phyloP scores from a whole-genome alignment of 2,113 vertebrate genomes.

The Phasianus colchicus region DNA sequence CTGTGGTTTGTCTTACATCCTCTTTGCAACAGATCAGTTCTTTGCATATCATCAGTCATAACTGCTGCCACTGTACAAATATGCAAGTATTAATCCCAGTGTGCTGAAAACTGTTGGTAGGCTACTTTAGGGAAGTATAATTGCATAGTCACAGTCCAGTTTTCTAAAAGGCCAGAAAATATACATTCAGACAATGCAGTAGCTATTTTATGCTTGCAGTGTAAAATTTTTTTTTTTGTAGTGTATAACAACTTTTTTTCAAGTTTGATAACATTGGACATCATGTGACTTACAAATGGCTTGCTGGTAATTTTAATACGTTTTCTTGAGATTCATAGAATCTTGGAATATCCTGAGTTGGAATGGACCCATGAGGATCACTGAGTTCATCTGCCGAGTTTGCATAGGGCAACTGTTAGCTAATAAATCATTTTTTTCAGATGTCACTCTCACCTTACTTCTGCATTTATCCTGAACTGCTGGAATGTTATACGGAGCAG shows the following conservation, averaged over 20 bases:
- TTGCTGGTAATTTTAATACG: not conserved
- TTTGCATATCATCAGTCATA: slow-evolving; percentile 61
- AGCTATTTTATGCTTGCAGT: not conserved
- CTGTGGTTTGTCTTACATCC: slow-evolving; percentile 74
- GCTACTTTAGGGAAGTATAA: slow-evolving; percentile 66
- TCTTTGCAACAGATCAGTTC: slow-evolving; percentile 68
- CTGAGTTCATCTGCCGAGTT: not conserved
- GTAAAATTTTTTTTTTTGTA: not conserved
- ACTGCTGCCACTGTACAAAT: slow-evolving; percentile 55
- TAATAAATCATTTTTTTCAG: not conserved
- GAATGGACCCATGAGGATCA: not conserved
- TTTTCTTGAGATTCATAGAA: not conserved
- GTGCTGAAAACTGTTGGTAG: slow-evolving; percentile 44
- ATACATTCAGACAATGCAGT: not conserved
- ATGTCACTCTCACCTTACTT: not conserved
- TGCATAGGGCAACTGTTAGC: not conserved
- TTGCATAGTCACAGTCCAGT: slow-evolving; percentile 19
- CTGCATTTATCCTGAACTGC: not conserved
- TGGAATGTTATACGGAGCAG: not conserved
- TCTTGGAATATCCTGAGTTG: not conserved
- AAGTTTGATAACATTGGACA: not conserved
- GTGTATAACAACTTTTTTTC: not conserved
- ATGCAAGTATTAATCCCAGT: slow-evolving; percentile 12
- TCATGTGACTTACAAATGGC: not conserved
- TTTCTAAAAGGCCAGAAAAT: slow-evolving; percentile 35